Base-by-base conservation (phyloP, 2,888 invertebrate species). In the Epirrhoe tristata region DNA sequence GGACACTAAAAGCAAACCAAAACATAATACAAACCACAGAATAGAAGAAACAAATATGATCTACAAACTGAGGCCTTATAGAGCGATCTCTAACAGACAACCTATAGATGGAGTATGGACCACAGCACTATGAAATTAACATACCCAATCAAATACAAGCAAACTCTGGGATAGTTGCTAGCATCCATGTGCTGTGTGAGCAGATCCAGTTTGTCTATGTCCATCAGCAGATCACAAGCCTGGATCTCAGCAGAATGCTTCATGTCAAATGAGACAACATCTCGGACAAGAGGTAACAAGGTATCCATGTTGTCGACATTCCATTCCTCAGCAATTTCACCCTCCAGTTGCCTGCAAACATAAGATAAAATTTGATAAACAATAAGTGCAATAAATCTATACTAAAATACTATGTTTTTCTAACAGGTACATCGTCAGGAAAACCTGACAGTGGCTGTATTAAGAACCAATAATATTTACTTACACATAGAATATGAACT, bases 221-320 rank as follows among this genome's bases (percentile, higher is more conserved):
- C 99, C 97, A 99, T 99, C 0, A 99, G 94, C 66, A 99, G 93
- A 92, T 99, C 99, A 87, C 99, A 99, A 0, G 99, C 99, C 90
- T 99, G 99, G 0, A 99, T 98, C 91, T 99, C 99, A 0, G 99
- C 99, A 82, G 99, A 99, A 88, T 99, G 99, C 71, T 96, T 96
- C 97, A 99, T 98, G 85, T 99, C 98, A 87, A 99, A 99, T 0
- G 97, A 95, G 31, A 99, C 96, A 57, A 99, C 98, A 84, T 98
- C 97, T 68, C 96, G 95, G 1, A 98, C 97, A 64, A 99, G 90
- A 3, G 95, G 94, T 67, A 97, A 93, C 43, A 99, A 90, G 60
- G 95, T 94, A 24, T 94, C 94, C 88, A 88, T 89, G 55, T 91
- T 93, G 6, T 91, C 91, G 62, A 86, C 80, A 74, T 90, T 91